Evolutionary conservation across 2,888 invertebrate genomes (phyloP).

Genomic region (Onthophagus sagittarius): DNA sequence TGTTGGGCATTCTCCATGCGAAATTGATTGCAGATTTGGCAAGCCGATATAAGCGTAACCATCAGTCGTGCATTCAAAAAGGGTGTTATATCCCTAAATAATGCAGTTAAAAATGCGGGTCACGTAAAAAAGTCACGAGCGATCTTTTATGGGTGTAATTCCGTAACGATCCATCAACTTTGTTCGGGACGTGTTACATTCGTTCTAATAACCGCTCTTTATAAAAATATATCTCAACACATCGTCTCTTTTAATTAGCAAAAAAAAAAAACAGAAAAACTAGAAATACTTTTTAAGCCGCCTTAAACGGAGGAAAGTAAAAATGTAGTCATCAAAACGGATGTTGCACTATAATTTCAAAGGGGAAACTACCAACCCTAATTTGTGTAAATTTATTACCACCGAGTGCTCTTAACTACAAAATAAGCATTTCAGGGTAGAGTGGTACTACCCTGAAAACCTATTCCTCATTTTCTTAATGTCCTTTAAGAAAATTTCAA

Average conservation of each 20-base stretch:
- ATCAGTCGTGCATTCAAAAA: neutral
- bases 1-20: neutral
- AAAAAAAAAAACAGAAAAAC: no score
- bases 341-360: no score
- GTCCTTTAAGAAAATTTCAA: neutral
- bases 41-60: neutral
- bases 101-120: neutral
- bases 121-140: neutral
- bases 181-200: neutral
- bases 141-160: neutral
- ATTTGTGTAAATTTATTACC: neutral
- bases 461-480: neutral
- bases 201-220: neutral
- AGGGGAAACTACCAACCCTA: neutral
- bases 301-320: no score
- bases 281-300: no score
- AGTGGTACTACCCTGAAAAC: neutral
- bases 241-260: neutral
- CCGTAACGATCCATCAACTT: neutral
- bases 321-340: no score
- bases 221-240: neutral
- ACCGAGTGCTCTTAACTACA: neutral
- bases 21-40: neutral
- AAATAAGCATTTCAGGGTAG: neutral
- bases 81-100: neutral